A percentile compares a stretch with the other conserved stretches of the same genome.
Evolutionary conservation across 2,888 invertebrate genomes (phyloP).

Genomic region (Sarcophaga rosellei): DNA sequence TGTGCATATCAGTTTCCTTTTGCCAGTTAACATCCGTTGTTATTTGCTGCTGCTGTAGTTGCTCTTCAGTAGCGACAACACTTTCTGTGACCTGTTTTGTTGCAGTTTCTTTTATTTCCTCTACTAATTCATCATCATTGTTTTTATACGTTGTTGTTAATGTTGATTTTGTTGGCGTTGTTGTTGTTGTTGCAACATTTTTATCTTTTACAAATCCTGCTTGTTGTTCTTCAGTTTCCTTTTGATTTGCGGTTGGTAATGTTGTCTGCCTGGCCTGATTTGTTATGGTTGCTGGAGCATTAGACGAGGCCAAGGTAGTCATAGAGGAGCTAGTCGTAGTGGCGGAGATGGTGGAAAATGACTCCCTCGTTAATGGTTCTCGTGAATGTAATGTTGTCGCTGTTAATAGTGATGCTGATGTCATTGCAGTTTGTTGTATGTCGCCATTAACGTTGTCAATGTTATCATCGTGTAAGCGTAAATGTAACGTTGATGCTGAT

Average conservation of each 20-base stretch:
- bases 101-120: constrained; percentile 41
- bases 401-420: not conserved
- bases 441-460: not conserved
- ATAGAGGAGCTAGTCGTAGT: constrained; percentile 56
- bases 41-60: constrained; percentile 51
- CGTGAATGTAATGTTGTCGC: not conserved
- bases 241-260: not conserved
- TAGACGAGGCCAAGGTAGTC: constrained; percentile 64
- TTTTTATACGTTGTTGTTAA: constrained; percentile 30
- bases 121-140: constrained; percentile 53
- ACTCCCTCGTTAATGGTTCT: constrained; percentile 7
- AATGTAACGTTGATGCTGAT: constrained; percentile 42
- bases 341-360: constrained; percentile 9
- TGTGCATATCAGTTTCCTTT: constrained; percentile 68
- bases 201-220: constrained; percentile 29
- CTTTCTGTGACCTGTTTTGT: constrained; percentile 51
- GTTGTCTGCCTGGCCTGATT: constrained; percentile 51
- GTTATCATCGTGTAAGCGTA: constrained; percentile 7
- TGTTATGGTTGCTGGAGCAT: constrained; percentile 67
- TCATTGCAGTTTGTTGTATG: not conserved
- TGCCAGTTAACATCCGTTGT: constrained; percentile 65
- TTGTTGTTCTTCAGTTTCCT: constrained; percentile 3
- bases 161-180: constrained; percentile 19
- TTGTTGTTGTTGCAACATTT: not conserved
- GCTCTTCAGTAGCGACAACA: constrained; percentile 51